Evolutionary conservation across 2,888 invertebrate genomes (phyloP).

Genomic region (Perizoma flavofasciatum): DNA sequence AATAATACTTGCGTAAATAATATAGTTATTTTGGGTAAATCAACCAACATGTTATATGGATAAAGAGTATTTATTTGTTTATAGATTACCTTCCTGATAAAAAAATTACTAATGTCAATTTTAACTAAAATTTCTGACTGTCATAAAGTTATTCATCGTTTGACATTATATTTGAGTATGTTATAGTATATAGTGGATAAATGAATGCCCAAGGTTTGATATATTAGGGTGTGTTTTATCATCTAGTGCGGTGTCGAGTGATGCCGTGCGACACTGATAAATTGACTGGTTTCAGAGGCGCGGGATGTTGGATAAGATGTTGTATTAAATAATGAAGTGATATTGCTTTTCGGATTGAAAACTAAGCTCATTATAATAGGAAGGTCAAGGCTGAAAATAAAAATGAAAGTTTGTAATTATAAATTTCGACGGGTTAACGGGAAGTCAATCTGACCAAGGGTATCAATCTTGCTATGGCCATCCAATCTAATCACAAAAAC

Average conservation of each 20-base stretch:
- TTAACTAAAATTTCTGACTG: neutral
- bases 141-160: too few relatives aligned
- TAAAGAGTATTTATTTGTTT: too few relatives aligned
- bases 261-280: conserved; percentile 39
- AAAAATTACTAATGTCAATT: neutral
- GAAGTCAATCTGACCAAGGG: too few relatives aligned
- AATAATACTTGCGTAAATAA: conserved; percentile 27
- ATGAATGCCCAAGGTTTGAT: conserved; percentile 15
- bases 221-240: conserved; percentile 30
- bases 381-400: neutral
- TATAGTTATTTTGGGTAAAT: conserved; percentile 9
- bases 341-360: neutral
- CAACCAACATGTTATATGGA: neutral
- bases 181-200: too few relatives aligned
- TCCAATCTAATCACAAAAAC: too few relatives aligned
- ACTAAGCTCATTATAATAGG: neutral
- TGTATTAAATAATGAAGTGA: conserved; percentile 4
- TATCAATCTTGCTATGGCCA: too few relatives aligned
- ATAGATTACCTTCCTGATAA: too few relatives aligned
- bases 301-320: conserved; percentile 18
- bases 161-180: too few relatives aligned
- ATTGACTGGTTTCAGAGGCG: conserved; percentile 32
- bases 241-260: conserved; percentile 31
- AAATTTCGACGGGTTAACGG: too few relatives aligned
- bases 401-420: too few relatives aligned